phyloP scores from a whole-genome alignment of 2,888 invertebrate species.

The Cantharis lateralis region DNA sequence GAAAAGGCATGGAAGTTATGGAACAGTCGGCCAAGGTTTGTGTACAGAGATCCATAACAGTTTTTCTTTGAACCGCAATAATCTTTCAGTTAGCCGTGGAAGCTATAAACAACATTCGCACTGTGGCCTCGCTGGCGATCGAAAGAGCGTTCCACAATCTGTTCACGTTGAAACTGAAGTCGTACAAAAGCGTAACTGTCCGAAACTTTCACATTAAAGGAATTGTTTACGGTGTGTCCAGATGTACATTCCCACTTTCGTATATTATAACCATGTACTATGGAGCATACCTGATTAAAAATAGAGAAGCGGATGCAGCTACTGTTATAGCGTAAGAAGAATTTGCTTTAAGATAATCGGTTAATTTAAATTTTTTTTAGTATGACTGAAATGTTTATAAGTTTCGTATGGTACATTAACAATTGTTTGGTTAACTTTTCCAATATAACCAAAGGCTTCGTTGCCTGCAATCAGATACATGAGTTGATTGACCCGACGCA shows the following conservation, averaged over 20 bases:
- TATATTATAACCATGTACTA: constrained; percentile 74
- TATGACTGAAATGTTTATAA: too few relatives aligned
- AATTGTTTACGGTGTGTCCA: constrained; percentile 69
- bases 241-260: constrained; percentile 72
- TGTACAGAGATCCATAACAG: not conserved
- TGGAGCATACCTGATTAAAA: constrained; percentile 69
- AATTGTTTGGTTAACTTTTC: constrained; percentile 10
- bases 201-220: constrained; percentile 68
- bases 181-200: constrained; percentile 64
- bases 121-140: constrained; percentile 73
- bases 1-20: constrained; percentile 48
- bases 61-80: not conserved
- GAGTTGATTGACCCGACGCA: not conserved
- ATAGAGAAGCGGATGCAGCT: constrained; percentile 62
- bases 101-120: constrained; percentile 76
- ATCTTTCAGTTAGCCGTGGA: constrained; percentile 68
- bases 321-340: constrained; percentile 70
- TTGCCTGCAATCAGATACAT: not conserved
- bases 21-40: constrained; percentile 67
- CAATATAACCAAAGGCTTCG: not conserved
- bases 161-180: constrained; percentile 65
- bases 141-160: constrained; percentile 69
- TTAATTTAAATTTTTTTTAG: too few relatives aligned
- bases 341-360: too few relatives aligned
- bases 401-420: too few relatives aligned